Evolutionary conservation across 1,140 invertebrate species (phyloP).

Genomic region (Scaptomyza hsui): DNA sequence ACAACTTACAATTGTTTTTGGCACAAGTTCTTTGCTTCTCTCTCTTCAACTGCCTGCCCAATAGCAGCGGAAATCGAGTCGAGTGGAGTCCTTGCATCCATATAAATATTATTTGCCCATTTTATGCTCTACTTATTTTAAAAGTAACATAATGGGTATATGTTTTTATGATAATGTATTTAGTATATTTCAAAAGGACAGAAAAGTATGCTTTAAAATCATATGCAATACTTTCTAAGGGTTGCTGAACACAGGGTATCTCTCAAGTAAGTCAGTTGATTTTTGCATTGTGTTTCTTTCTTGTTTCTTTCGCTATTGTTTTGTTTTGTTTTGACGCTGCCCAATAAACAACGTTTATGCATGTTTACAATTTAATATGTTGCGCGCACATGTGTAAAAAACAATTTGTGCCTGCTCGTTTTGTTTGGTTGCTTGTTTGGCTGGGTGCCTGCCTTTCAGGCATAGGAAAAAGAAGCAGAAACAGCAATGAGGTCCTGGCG

Average conservation of each 20-base stretch:
- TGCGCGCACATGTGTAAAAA: conserved; percentile 65
- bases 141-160: conserved; percentile 5
- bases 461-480: conserved; percentile 45
- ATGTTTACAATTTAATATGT: conserved; percentile 74
- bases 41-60: conserved; percentile 30
- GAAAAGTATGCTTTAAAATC: no score
- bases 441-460: conserved; percentile 23
- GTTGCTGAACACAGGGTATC: conserved; percentile 24
- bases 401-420: conserved; percentile 51
- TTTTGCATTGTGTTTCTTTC: conserved; percentile 1
- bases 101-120: conserved; percentile 36
- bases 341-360: conserved; percentile 72
- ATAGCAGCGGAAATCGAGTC: conserved; percentile 29
- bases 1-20: conserved; percentile 60
- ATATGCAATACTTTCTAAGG: no score
- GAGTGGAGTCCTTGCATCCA: conserved; percentile 23
- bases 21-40: conserved; percentile 32
- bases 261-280: background rate
- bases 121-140: conserved; percentile 9
- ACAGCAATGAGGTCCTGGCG: conserved; percentile 24
- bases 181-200: no score
- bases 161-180: no score
- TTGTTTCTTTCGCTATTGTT: conserved; percentile 40
- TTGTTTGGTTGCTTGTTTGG: conserved; percentile 15
- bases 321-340: conserved; percentile 39